Conservation (phyloP, 2,797 vertebrate species). For the Euthynnus affinis region DNA sequence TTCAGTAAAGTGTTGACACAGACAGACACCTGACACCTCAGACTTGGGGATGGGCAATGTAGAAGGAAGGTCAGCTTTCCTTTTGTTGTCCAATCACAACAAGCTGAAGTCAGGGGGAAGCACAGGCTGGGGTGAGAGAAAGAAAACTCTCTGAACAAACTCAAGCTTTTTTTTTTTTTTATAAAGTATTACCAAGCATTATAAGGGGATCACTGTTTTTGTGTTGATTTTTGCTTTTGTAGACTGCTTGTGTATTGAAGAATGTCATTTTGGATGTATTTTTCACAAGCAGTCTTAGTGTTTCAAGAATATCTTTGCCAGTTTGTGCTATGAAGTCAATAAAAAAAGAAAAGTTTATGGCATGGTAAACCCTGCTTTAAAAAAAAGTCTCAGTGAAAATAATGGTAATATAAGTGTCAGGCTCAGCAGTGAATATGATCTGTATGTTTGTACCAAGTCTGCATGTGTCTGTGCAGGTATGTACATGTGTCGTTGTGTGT, state of each 20-base stretch:
- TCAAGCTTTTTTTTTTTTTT: background rate
- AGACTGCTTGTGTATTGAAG: conserved; percentile 9
- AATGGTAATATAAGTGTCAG: background rate
- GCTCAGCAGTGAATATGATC: background rate
- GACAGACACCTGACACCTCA: conserved; percentile 76
- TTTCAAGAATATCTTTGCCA: conserved; percentile 4
- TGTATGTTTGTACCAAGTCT: background rate
- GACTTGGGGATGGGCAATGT: conserved; percentile 36
- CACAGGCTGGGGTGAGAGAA: conserved; percentile 8
- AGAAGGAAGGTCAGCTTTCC: conserved; percentile 68
- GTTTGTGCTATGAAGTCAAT: conserved; percentile 13
- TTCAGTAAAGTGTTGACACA: conserved; percentile 45
- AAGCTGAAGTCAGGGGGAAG: conserved; percentile 35
- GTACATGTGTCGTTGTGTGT: conserved; percentile 36
- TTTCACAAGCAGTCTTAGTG: conserved; percentile 12
- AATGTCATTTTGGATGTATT: conserved; percentile 9
- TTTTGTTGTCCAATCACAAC: conserved; percentile 65
- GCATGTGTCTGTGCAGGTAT: conserved; percentile 48
- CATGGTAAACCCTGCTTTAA: conserved; percentile 9
- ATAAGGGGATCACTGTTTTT: background rate
- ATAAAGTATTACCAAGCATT: background rate
- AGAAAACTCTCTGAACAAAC: conserved; percentile 26
- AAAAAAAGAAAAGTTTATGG: conserved; percentile 21
- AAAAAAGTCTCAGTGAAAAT: conserved; percentile 21
- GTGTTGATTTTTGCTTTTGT: conserved; percentile 10